Base-by-base conservation (phyloP, 2,888 invertebrate genomes). In the Nomada goodeniana region DNA sequence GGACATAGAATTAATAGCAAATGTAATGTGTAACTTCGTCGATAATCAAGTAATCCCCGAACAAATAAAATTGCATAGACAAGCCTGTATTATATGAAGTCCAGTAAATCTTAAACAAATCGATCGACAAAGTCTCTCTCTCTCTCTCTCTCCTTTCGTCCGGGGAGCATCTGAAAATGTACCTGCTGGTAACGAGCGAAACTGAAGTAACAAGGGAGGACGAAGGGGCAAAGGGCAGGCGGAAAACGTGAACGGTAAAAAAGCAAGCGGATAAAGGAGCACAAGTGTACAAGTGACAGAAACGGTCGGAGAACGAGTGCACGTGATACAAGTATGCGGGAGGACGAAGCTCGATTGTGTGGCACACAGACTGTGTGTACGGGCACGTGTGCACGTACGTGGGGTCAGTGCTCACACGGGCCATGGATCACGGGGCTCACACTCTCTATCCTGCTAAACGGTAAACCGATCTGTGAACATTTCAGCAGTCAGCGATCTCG, bases 381-480 rank as follows among this genome's bases (percentile, higher is more conserved):
- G 65, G 10, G 20, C 11, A 50, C 23, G 44, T 15, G 61, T 9
- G 74, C 36, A 29, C 69, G 69, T 76, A 84, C 64, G 80, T 65
- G 78, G 76, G 71, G 73, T 79, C 63, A 86, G 83, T 86, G 86
- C 86, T 88, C 86, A 88, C 88, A 88, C 85, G 88, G 89, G 88
- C 86, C 89, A 90, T 84, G 89, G 91, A 90, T 90, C 91, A 90
- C 87, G 88, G 87, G 87, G 91, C 92, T 93, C 92, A 92, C 91
- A 93, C 91, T 84, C 88, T 91, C 89, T 90, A 93, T 93, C 92
- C 92, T 92, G 89, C 93, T 93, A 93, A 93, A 93, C 93, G 93
- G 93, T 93, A 93, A 93, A 93, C 93, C 93, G 93, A 93, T 93
- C 93, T 93, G 92, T 93, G 93, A 93, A 93, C 93, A 93, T 93